phyloP scores from a whole-genome alignment of 1,140 invertebrate species.

The Idris sp. region DNA sequence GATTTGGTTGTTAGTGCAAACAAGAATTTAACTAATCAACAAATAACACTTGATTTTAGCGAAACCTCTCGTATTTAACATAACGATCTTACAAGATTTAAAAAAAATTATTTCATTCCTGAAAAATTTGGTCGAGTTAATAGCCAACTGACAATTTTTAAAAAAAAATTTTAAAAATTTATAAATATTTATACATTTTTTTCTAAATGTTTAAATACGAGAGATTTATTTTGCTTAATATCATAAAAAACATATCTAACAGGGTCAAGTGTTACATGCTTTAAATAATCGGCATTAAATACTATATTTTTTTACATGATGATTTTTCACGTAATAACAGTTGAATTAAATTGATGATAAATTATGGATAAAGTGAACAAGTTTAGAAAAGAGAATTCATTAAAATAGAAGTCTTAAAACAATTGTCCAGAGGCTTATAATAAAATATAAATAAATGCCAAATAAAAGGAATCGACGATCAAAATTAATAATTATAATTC shows the following conservation, averaged over 20 bases:
- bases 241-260: constrained; percentile 11
- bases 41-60: too few species aligned
- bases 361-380: constrained; percentile 35
- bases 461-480: constrained; percentile 9
- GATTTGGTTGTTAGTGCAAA: too few species aligned
- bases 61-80: too few species aligned
- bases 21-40: too few species aligned
- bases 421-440: constrained; percentile 10
- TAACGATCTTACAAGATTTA: too few species aligned
- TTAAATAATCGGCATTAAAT: not conserved
- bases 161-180: too few species aligned
- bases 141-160: too few species aligned
- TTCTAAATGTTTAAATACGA: too few species aligned
- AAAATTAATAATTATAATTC: constrained; percentile 13
- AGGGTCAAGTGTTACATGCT: constrained; percentile 21
- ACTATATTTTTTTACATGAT: constrained; percentile 26
- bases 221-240: constrained; percentile 1
- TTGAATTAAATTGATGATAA: constrained; percentile 8
- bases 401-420: not conserved
- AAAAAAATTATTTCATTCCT: too few species aligned
- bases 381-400: constrained; percentile 13
- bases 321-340: not conserved
- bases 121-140: too few species aligned
- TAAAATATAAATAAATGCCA: not conserved
- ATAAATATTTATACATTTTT: too few species aligned